A percentile compares a stretch with the other conserved stretches of the same genome.
Conservation (phyloP, 2,113 vertebrate species). For the Plestiodon gilberti region DNA sequence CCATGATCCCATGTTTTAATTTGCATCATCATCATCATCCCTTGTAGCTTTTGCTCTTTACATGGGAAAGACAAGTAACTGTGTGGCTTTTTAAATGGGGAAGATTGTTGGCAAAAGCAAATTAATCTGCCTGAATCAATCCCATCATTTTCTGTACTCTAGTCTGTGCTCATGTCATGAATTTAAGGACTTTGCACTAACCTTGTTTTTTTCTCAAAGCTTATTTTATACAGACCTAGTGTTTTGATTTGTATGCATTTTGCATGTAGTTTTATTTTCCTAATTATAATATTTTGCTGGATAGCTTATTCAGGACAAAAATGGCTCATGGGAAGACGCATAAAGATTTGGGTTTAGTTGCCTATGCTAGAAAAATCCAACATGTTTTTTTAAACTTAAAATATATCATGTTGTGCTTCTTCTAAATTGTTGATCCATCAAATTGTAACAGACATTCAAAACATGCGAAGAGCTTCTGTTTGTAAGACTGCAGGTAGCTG, state of each 20-base stretch:
- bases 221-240: slow-evolving; percentile 83
- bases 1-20: slow-evolving; percentile 77
- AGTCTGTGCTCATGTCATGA: slow-evolving; percentile 88
- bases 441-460: slow-evolving; percentile 60
- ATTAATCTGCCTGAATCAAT: slow-evolving; percentile 89
- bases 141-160: slow-evolving; percentile 88
- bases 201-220: slow-evolving; percentile 79
- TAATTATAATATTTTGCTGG: slow-evolving; percentile 78
- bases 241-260: slow-evolving; percentile 86
- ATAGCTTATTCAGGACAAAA: slow-evolving; percentile 78
- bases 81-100: slow-evolving; percentile 88
- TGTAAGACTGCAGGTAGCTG: slow-evolving; percentile 57
- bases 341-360: slow-evolving; percentile 81
- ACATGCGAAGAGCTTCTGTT: slow-evolving; percentile 60
- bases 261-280: slow-evolving; percentile 83
- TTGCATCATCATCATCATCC: slow-evolving; percentile 83
- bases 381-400: not conserved
- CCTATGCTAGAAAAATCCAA: slow-evolving; percentile 54
- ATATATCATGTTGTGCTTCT: not conserved
- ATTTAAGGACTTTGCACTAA: slow-evolving; percentile 88
- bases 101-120: slow-evolving; percentile 88
- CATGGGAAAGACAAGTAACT: slow-evolving; percentile 79
- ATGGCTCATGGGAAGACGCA: slow-evolving; percentile 87
- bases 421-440: not conserved
- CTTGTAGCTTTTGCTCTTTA: slow-evolving; percentile 84